Percentiles rank a stretch among this genome's conserved stretches.
Evolutionary conservation across 2,113 vertebrate genomes (phyloP).

Genomic region (Cariama cristata): DNA sequence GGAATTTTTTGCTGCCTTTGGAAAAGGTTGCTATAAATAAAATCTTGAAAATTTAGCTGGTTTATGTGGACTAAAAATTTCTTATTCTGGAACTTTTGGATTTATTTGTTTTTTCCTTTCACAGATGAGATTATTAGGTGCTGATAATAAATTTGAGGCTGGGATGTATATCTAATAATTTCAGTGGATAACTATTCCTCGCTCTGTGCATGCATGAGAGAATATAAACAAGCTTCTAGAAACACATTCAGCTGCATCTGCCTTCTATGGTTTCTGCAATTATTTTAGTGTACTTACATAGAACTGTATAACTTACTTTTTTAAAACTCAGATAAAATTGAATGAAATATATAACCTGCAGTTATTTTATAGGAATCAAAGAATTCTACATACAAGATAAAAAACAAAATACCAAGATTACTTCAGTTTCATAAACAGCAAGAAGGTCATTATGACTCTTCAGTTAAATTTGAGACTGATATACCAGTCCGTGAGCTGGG

Average conservation of each 20-base stretch:
- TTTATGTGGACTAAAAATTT: neutral
- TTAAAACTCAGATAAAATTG: neutral
- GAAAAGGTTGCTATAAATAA: neutral
- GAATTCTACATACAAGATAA: neutral
- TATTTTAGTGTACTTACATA: neutral
- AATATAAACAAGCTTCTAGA: constrained; percentile 65
- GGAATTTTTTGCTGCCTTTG: neutral
- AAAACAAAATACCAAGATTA: neutral
- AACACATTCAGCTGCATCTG: constrained; percentile 16
- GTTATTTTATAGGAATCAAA: neutral
- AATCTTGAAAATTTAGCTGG: neutral
- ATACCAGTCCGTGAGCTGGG: neutral
- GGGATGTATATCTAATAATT: constrained; percentile 17
- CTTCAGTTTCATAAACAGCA: neutral
- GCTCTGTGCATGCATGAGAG: constrained; percentile 62
- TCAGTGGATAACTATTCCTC: constrained; percentile 31
- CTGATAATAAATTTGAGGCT: constrained; percentile 50
- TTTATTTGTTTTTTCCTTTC: neutral
- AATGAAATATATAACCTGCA: neutral
- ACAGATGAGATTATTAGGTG: neutral
- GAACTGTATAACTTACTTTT: neutral
- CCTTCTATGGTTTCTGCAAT: neutral
- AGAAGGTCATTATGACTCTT: constrained; percentile 6
- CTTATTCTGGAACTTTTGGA: neutral
- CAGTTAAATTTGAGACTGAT: neutral